phyloP scores from a whole-genome alignment of 1,140 invertebrate genomes.

The Anastrepha ludens region DNA sequence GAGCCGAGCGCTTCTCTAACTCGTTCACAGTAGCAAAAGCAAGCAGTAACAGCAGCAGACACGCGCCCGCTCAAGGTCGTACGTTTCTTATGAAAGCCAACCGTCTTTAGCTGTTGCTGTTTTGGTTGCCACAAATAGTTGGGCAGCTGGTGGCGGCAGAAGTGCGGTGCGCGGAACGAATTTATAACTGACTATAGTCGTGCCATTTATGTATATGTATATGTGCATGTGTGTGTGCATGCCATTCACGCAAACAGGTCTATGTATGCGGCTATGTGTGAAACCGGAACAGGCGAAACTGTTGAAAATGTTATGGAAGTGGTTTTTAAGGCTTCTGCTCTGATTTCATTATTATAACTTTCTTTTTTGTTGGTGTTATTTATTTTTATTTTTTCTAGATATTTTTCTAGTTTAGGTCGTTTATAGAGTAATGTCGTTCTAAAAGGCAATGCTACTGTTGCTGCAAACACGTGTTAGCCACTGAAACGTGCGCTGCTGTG shows the following conservation, averaged over 20 bases:
- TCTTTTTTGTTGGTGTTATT: constrained; percentile 27
- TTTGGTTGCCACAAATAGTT: neutral
- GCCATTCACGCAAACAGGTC: constrained; percentile 13
- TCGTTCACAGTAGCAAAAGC: neutral
- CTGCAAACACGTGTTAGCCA: constrained; percentile 12
- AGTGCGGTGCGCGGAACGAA: constrained; percentile 1
- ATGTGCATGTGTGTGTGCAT: neutral
- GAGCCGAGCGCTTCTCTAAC: neutral
- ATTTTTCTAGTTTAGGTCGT: neutral
- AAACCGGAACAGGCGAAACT: constrained; percentile 48
- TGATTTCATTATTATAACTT: constrained; percentile 49
- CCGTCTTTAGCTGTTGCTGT: constrained; percentile 8
- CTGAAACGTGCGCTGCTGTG: neutral
- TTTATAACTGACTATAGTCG: constrained; percentile 13
- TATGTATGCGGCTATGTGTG: neutral
- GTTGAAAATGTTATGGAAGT: constrained; percentile 49
- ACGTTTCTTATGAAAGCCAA: constrained; percentile 49
- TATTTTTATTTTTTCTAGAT: neutral
- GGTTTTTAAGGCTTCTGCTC: constrained; percentile 37
- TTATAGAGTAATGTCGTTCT: constrained; percentile 3
- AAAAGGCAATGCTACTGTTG: neutral
- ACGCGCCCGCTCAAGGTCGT: constrained; percentile 50
- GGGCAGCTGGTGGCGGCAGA: neutral
- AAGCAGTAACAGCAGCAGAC: neutral
- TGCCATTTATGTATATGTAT: neutral